Evolutionary conservation across 2,113 vertebrate species (phyloP), one percentile per base, ranked within the genome.

Genomic region (Brachyhypopomus occidentalis): DNA sequence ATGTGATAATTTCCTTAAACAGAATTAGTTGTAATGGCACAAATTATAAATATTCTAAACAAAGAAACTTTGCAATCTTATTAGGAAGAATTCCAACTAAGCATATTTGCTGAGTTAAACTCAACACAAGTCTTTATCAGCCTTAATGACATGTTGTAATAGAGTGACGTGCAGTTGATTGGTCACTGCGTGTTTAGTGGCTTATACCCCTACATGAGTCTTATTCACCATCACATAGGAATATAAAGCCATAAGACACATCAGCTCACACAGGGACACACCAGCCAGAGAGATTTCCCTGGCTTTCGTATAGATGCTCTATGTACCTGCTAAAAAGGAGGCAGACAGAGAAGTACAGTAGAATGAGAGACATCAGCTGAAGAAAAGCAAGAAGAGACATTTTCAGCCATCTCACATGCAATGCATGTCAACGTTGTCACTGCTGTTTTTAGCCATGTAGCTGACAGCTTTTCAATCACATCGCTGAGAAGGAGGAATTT

Each of bases 241-340:
- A 99, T 99, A 99, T 99, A 99, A 99, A 99, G 98, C 98, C 98
- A 99, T 99, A 99, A 95, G 93, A 95, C 98, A 97, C 95, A 93
- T 93, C 92, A 96, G 96, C 95, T 93, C 16, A 77, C 56, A 83
- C 14, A 72, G 60, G n/a, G 55, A 58, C 30, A 38, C 23, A 9
- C 6, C 34, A 70, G 48, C 11, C 25, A 70, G 58, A 72, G 25
- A 9, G 73, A 30, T 56, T 70, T 83, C 67, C 81, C 75, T 45
- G 78, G 20, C 80, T 85, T 66, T 83, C 23, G 70, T 76, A 64
- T 30, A 69, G 69, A 71, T 75, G 56, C 56, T 63, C 45, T 76
- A 64, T 72, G 79, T 75, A 85, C 84, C 92, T 91, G 86, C 34
- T 72, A 66, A 79, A 67, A 25, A 63, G 36, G 60, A 82, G 48